A percentile compares a stretch with the other conserved stretches of the same genome.
Conservation (phyloP, 2,888 invertebrate species). For the Pachymerium ferrugineum region DNA sequence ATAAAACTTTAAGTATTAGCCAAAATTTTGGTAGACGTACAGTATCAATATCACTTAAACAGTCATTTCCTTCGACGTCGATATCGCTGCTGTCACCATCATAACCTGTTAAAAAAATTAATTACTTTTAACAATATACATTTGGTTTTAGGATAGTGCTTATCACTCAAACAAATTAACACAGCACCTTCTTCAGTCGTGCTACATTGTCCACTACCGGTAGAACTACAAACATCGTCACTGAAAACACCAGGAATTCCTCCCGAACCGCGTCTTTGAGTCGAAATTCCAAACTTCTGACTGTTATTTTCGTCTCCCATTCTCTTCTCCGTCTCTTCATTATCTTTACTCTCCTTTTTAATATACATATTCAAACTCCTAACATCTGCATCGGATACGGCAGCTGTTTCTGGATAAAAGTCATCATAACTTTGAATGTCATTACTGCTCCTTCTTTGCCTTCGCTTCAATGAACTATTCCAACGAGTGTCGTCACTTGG, state of each 20-base stretch:
- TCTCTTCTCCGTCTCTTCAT: not conserved
- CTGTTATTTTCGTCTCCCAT: not conserved
- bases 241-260: conserved; percentile 33
- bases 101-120: conserved; percentile 49
- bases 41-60: conserved; percentile 54
- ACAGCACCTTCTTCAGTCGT: conserved; percentile 45
- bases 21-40: conserved; percentile 62
- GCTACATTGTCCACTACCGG: conserved; percentile 40
- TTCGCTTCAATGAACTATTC: too few relatives aligned
- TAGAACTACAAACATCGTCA: conserved; percentile 43
- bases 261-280: too few relatives aligned
- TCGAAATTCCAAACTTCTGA: too few relatives aligned
- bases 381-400: not conserved
- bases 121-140: not conserved
- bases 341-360: too few relatives aligned
- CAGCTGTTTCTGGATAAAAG: not conserved
- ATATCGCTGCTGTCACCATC: conserved; percentile 61
- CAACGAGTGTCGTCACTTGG: not conserved
- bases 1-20: conserved; percentile 60
- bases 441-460: too few relatives aligned
- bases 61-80: conserved; percentile 54
- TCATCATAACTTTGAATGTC: not conserved
- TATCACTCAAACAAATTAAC: too few relatives aligned
- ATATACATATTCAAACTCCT: not conserved
- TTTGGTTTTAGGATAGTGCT: not conserved